Evolutionary conservation across 2,888 invertebrate species (phyloP).

Genomic region (Cheilosia urbana): DNA sequence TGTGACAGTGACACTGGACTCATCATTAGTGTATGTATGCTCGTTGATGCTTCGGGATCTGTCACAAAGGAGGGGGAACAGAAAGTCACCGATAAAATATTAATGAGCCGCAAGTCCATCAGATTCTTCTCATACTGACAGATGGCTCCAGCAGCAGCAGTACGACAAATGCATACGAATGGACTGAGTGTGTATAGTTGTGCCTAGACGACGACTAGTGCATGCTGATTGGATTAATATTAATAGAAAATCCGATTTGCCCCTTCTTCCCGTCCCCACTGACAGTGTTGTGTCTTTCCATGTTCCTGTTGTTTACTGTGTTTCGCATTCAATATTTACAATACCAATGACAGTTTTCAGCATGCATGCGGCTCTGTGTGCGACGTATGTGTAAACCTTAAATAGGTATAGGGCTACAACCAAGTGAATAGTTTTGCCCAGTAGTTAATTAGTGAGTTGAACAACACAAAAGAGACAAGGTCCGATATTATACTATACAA

Average conservation of each 20-base stretch:
- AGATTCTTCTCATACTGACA: slow-evolving; percentile 42
- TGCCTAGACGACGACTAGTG: slow-evolving; percentile 34
- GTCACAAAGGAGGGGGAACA: no score
- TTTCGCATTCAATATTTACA: slow-evolving; percentile 38
- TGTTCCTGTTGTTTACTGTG: neutral
- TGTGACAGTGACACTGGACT: slow-evolving; percentile 49
- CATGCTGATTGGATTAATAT: slow-evolving; percentile 61
- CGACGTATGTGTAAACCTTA: no score
- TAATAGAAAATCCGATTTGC: slow-evolving; percentile 46
- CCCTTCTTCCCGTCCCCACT: neutral
- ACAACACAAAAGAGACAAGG: slow-evolving; percentile 5
- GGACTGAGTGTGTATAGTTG: neutral
- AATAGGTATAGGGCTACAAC: neutral
- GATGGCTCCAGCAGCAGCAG: slow-evolving; percentile 25
- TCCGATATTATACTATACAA: neutral
- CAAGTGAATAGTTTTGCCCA: slow-evolving; percentile 30
- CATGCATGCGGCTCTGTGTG: slow-evolving; percentile 2
- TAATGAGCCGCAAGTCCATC: slow-evolving; percentile 53
- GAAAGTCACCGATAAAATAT: slow-evolving; percentile 56
- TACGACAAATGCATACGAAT: slow-evolving; percentile 43
- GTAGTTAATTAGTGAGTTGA: slow-evolving; percentile 54
- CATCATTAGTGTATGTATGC: slow-evolving; percentile 6
- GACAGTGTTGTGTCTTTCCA: neutral
- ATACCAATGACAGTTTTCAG: slow-evolving; percentile 46
- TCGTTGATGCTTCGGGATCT: no score